These are phyloP conservation scores for Monopterus albus DNA, from an alignment of 2,113 vertebrate species.

Conservation along the genomic window DNA sequence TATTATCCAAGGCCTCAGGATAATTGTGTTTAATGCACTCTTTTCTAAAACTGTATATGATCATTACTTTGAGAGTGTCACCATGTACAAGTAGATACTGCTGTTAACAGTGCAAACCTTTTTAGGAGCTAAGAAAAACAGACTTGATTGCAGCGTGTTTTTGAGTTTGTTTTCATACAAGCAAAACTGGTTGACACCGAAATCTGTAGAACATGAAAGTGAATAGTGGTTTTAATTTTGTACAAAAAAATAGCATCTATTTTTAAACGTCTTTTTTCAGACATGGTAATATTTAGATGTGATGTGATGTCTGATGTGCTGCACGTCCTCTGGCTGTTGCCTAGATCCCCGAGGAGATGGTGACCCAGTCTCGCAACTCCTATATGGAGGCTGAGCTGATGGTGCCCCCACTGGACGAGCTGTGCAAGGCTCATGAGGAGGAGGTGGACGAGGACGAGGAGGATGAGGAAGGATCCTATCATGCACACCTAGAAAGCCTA, in stretches of 20 bases:
- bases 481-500: constrained; percentile 86
- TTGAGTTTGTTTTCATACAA: constrained; percentile 3
- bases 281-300: neutral
- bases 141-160: constrained; percentile 7
- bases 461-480: constrained; percentile 87
- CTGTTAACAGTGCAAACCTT: constrained; percentile 10
- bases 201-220: no score
- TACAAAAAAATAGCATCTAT: no score
- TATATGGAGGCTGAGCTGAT: constrained; percentile 91
- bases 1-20: constrained; percentile 11
- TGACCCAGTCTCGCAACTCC: constrained; percentile 90
- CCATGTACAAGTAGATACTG: neutral
- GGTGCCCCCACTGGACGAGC: constrained; percentile 88
- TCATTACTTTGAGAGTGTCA: constrained; percentile 26
- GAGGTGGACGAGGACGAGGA: constrained; percentile 79
- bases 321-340: neutral
- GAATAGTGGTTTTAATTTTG: no score
- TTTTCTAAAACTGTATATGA: constrained; percentile 27
- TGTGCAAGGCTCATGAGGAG: constrained; percentile 82
- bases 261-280: neutral
- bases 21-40: constrained; percentile 29
- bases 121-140: constrained; percentile 1
- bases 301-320: neutral
- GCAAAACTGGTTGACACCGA: no score
- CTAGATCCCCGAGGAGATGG: constrained; percentile 93